phyloP scores from a whole-genome alignment of 2,888 invertebrate genomes.

The Lydus trimaculatus region DNA sequence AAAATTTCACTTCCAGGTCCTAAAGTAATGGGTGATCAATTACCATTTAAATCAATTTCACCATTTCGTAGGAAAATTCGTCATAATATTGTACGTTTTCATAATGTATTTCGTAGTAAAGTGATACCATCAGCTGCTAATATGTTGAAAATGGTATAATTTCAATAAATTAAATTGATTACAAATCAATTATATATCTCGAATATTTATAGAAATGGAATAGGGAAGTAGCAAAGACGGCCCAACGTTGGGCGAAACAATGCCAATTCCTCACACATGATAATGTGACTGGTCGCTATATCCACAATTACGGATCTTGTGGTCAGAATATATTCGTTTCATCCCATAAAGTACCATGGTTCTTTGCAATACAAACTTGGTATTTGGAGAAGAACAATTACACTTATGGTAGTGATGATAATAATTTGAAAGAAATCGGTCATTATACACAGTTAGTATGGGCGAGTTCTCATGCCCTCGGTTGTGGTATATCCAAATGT shows the following conservation, averaged over 20 bases:
- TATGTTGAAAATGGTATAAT: slow-evolving; percentile 79
- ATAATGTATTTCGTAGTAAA: slow-evolving; percentile 78
- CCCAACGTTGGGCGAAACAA: slow-evolving; percentile 77
- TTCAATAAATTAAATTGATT: neutral
- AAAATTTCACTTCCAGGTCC: slow-evolving; percentile 61
- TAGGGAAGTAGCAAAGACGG: slow-evolving; percentile 71
- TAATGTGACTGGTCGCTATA: slow-evolving; percentile 69
- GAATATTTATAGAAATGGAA: slow-evolving; percentile 74
- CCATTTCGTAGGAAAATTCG: slow-evolving; percentile 68
- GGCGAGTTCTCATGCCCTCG: slow-evolving; percentile 79
- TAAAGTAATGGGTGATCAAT: slow-evolving; percentile 65
- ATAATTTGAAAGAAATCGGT: slow-evolving; percentile 71
- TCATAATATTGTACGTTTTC: slow-evolving; percentile 76
- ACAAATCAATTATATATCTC: slow-evolving; percentile 4
- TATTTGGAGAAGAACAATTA: slow-evolving; percentile 78
- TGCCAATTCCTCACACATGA: slow-evolving; percentile 77
- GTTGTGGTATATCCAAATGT: slow-evolving; percentile 78
- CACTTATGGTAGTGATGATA: slow-evolving; percentile 70
- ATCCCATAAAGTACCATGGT: slow-evolving; percentile 82
- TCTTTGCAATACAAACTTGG: slow-evolving; percentile 82
- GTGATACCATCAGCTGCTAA: slow-evolving; percentile 80
- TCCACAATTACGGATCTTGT: slow-evolving; percentile 74
- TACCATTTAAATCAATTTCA: slow-evolving; percentile 65
- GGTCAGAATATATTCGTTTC: slow-evolving; percentile 86
- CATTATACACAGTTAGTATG: slow-evolving; percentile 87